Base-by-base conservation (phyloP, 2,113 vertebrate genomes). In the Tretioscincus oriximinensis region DNA sequence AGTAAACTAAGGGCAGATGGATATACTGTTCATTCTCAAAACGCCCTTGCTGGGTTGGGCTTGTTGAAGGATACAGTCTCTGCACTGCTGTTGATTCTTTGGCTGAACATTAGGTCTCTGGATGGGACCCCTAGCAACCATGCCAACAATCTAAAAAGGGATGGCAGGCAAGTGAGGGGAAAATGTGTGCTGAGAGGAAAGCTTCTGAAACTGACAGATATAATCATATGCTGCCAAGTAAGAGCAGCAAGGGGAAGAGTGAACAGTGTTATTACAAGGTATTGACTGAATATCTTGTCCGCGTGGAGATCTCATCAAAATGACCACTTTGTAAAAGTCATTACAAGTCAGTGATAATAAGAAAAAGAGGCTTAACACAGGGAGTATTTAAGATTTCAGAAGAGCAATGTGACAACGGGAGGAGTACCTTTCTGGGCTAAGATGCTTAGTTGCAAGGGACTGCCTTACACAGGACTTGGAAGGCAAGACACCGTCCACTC, bases 231-330 rank as follows among this genome's bases (percentile, higher is more conserved):
- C 65, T 65, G 63, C 26, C 35, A 70, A 61, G 81, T 24, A 73
- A 29, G 64, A 82, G 76, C 72, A 26, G 16, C 71, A 69, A 21
- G 64, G 26, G 51, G 21, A 84, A 60, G 49, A 10, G 45, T 0
- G 0, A 69, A 84, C 81, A 72, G 31, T 35, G 70, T 86, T 78
- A 75, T 82, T 65, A 47, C 64, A 81, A 81, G 26, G 51, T 51
- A 73, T 75, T 24, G 65, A 47, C 22, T 81, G 60, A 67, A 58
- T 58, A 81, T 7, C 26, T n/a, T 21, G 29, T 74, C 63, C 58
- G 41, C 49, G 58, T n/a, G 41, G 29, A 18, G 65, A 81, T 75
- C 31, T 54, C 72, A 68, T 58, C 35, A 75, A 60, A 74, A 41
- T 21, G 26, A 9, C 18, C 2, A 31, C 64, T 60, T 28, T 74